Evolutionary conservation across 2,888 invertebrate genomes (phyloP), one percentile per base, ranked within the genome.

Genomic region (Epinotia bilunana): DNA sequence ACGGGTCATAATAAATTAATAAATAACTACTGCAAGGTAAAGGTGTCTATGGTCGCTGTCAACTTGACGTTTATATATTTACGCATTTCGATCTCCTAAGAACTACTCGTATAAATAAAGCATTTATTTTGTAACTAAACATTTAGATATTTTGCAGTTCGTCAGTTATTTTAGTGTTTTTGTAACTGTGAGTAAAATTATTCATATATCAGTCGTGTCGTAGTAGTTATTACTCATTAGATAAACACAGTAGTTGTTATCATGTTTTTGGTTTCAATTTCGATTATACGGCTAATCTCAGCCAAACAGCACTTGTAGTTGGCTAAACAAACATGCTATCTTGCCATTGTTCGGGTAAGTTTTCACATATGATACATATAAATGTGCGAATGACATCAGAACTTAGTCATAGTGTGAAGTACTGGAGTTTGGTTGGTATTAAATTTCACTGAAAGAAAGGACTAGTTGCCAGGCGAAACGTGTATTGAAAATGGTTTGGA

Each of bases 301-400:
- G 49, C 33, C 74, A 68, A 72, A 71, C 61, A 57, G 67, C 62
- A 72, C 75, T 75, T 75, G 72, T 75, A 75, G 71, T 72, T 62
- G 46, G 62, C 75, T 72, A 72, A 72, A 71, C 71, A 74, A 65
- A 72, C 67, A 62, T 20, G 65, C 20, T 71, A 57, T 75, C 65
- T 72, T 62, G 75, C 72, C 53, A 67, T 72, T 75, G 75, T 67
- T 72, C 61, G 67, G 72, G 67, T 75, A 67, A 75, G 67, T 71
- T 62, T 72, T 72, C 33, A 49, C 55, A 46, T 28, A 67, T 46
- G 55, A 75, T 75, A 61, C 78, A 74, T 73, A 75, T 75, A 64
- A 72, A 71, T 76, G 71, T 67, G 77, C 49, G 63, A 77, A 86
- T 90, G 90, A 90, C 89, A 90, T 90, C 88, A 90, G 86, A 76